These are phyloP conservation scores for Eumaeus atala DNA, from an alignment of 1,140 invertebrate species.

Conservation along the genomic window DNA sequence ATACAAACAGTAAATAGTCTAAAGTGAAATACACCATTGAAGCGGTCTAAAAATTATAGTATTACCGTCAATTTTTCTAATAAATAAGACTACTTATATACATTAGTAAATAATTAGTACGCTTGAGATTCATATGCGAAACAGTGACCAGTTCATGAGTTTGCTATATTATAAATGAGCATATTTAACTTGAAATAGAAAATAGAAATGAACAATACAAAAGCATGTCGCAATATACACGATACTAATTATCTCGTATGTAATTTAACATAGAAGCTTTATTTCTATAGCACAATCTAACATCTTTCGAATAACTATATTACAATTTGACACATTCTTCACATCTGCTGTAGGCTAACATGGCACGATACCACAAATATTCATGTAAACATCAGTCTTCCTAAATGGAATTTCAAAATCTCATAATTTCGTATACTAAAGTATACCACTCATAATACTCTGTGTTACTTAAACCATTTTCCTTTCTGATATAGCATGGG, in stretches of 20 bases:
- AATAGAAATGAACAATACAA: background rate
- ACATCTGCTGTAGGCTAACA: slow-evolving; percentile 47
- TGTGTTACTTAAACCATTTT: slow-evolving; percentile 50
- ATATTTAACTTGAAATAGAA: background rate
- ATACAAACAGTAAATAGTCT: background rate
- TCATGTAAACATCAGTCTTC: slow-evolving; percentile 60
- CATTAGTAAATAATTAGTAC: slow-evolving; percentile 16
- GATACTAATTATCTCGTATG: slow-evolving; percentile 3
- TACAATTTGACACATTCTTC: slow-evolving; percentile 6
- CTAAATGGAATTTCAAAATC: slow-evolving; percentile 31
- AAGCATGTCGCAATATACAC: background rate
- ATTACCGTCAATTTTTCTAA: slow-evolving; percentile 13
- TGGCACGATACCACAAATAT: slow-evolving; percentile 66
- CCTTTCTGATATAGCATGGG: slow-evolving; percentile 53
- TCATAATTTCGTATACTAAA: slow-evolving; percentile 22
- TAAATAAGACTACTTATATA: slow-evolving; percentile 13
- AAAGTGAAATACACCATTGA: slow-evolving; percentile 3
- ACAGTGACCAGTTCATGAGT: slow-evolving; percentile 1
- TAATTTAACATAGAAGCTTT: background rate
- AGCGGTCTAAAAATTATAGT: background rate
- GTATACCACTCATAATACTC: slow-evolving; percentile 9
- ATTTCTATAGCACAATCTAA: background rate
- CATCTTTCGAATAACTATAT: slow-evolving; percentile 6
- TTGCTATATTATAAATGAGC: background rate
- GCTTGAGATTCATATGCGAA: slow-evolving; percentile 16